Percentiles rank a stretch among this genome's conserved stretches.
Conservation (phyloP, 53 echinoderm and acorn worm species). For the Paracentrotus lividus region DNA sequence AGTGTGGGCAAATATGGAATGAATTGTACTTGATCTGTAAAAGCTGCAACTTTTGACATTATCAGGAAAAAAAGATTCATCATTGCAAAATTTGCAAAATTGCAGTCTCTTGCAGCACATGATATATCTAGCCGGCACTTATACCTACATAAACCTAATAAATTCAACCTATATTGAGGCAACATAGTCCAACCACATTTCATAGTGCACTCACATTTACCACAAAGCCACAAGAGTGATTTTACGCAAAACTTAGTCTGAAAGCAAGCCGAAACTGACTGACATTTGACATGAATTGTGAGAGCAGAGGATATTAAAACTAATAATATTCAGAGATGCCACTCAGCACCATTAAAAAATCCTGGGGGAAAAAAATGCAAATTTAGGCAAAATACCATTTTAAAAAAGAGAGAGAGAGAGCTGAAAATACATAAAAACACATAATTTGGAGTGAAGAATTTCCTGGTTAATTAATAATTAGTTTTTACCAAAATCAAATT, state of each 20-base stretch:
- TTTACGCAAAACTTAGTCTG: neutral
- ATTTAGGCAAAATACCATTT: no score
- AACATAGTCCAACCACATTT: neutral
- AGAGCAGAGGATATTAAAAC: neutral
- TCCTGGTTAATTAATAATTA: no score
- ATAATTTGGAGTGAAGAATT: no score
- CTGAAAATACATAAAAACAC: no score
- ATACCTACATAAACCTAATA: neutral
- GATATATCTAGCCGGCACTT: neutral
- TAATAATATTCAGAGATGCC: no score
- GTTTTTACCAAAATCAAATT: no score
- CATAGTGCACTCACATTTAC: conserved; percentile 43
- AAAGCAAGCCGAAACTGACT: neutral
- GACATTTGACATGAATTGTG: conserved; percentile 18
- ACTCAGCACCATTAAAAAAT: no score
- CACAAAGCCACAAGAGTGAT: conserved; percentile 27
- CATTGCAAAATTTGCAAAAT: neutral
- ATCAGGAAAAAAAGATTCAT: neutral
- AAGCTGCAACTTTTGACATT: neutral
- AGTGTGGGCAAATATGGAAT: neutral
- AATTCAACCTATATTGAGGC: neutral
- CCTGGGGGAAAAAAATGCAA: no score
- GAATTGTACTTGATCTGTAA: neutral
- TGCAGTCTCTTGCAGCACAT: neutral
- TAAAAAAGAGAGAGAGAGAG: no score